Base-by-base conservation (phyloP, 2,888 invertebrate genomes). In the Leptinotarsa juncta region DNA sequence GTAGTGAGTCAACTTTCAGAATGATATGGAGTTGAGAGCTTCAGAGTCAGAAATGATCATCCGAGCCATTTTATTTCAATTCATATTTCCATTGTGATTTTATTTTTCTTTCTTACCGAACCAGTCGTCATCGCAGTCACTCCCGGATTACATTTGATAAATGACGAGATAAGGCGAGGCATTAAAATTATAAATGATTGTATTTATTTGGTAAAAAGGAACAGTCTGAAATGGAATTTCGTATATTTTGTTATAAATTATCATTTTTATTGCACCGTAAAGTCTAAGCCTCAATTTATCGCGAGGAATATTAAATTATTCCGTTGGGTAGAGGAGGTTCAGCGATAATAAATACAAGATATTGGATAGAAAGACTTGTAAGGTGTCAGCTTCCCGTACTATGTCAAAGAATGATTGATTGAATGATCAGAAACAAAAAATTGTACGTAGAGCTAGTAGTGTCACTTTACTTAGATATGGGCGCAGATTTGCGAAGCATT, bases 221-320 rank as follows among this genome's bases (percentile, higher is more conserved):
- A n/a, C n/a, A 32, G n/a, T 18, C n/a, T 16, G 62, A 32, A 82
- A 82, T 80, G 81, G 82, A 82, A 86, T 86, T 86, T 87, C 86
- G 85, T 86, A 86, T 86, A 87, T 87, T 87, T 87, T 87, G 88
- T 87, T 87, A 87, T 87, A 88, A 88, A 88, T 87, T 87, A 86
- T 86, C 86, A 85, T 86, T 87, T 88, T 88, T 87, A 88, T 86
- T 86, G 85, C 85, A 82, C 86, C 85, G 86, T 87, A 87, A 88
- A 88, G 86, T 86, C 85, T 88, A 88, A 88, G 88, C 88, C 87
- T 81, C 84, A 88, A 88, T 88, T 88, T 88, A 88, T 87, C 86
- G 87, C 87, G 83, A 85, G 83, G 86, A 86, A 87, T 88, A 88
- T 88, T 87, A 88, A 88, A 88, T 88, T 88, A 87, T 87, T 86